These are phyloP conservation scores for Ischnura elegans DNA, from an alignment of 2,888 invertebrate genomes.

Conservation along the genomic window DNA sequence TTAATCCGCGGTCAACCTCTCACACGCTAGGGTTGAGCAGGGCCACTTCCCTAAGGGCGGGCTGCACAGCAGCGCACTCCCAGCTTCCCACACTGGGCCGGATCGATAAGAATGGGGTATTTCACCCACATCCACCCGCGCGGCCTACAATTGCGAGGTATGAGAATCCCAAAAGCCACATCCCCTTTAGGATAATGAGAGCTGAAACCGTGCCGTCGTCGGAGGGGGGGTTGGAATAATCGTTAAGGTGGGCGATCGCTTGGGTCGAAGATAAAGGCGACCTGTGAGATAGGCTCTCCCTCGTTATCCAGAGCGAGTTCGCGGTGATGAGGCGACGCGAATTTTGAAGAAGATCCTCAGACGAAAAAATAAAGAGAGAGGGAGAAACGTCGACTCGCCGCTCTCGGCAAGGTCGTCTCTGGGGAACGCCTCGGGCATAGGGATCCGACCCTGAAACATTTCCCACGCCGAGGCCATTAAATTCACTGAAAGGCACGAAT, in stretches of 20 bases:
- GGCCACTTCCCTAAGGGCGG: background rate
- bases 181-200: slow-evolving; percentile 10
- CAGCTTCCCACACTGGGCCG: background rate
- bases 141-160: background rate
- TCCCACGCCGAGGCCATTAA: too few species aligned
- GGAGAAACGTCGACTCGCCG: background rate
- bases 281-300: background rate
- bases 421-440: too few species aligned
- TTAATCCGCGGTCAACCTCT: background rate
- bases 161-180: background rate
- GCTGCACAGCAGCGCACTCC: background rate
- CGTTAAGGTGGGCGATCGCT: background rate
- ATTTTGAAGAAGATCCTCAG: background rate
- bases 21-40: background rate
- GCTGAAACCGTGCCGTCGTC: background rate
- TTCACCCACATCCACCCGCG: slow-evolving; percentile 15
- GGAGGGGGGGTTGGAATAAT: background rate
- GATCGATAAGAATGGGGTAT: slow-evolving; percentile 25
- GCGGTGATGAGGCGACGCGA: background rate
- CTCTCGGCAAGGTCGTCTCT: background rate
- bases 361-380: background rate
- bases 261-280: background rate
- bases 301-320: background rate
- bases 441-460: too few species aligned
- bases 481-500: too few species aligned